A percentile compares a stretch with the other conserved stretches of the same genome.
phyloP scores from a whole-genome alignment of 2,797 vertebrate species.

The Melanotaenia trifasciata region DNA sequence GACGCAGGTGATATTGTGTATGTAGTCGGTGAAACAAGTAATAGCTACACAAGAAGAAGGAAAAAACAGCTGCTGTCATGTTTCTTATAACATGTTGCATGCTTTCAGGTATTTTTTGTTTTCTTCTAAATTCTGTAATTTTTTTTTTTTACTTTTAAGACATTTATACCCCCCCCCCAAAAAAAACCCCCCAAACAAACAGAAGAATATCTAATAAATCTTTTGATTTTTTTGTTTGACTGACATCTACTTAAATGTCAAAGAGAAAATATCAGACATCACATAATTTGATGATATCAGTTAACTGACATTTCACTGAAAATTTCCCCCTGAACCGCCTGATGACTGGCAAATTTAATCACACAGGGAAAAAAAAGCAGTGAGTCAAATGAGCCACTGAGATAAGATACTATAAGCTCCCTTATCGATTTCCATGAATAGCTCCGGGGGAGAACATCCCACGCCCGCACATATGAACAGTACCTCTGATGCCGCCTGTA shows the following conservation, averaged over 20 bases:
- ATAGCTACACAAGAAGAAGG: slow-evolving; percentile 4
- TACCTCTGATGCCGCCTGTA: slow-evolving; percentile 29
- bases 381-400: neutral
- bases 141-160: no score
- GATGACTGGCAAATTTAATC: slow-evolving; percentile 11
- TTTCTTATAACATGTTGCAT: neutral
- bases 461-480: neutral
- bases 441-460: no score
- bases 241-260: neutral
- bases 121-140: no score
- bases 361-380: neutral
- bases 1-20: slow-evolving; percentile 49
- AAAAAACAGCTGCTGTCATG: neutral
- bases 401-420: neutral
- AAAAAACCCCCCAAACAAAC: no score
- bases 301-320: slow-evolving; percentile 21
- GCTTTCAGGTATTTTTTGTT: no score
- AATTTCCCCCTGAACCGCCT: slow-evolving; percentile 13
- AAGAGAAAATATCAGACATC: neutral
- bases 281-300: neutral
- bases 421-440: no score
- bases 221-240: no score
- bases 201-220: no score
- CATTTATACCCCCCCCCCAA: no score
- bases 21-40: slow-evolving; percentile 60